Conservation (phyloP, 2,888 invertebrate genomes). For the Ochlodes sylvanus region DNA sequence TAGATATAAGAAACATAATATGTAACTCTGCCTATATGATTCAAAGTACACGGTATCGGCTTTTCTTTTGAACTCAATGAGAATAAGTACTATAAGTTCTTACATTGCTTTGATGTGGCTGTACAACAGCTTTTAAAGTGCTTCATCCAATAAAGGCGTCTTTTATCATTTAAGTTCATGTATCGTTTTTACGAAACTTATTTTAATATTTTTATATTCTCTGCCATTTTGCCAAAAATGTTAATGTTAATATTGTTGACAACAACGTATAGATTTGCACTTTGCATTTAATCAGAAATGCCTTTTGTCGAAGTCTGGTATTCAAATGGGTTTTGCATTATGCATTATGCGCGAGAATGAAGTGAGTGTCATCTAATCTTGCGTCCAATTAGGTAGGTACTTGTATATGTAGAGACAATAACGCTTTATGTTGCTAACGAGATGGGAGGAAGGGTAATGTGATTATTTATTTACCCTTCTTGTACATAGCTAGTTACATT, state of each 20-base stretch:
- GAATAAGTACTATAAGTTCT: too few relatives aligned
- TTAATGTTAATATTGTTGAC: background rate
- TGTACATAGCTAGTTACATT: background rate
- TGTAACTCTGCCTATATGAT: too few relatives aligned
- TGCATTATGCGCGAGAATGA: slow-evolving; percentile 29
- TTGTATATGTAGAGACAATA: background rate
- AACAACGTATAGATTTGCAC: background rate
- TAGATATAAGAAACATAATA: too few relatives aligned
- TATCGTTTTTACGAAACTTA: background rate
- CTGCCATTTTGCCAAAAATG: background rate
- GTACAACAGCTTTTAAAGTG: background rate
- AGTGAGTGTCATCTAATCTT: slow-evolving; percentile 31
- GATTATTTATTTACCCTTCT: background rate
- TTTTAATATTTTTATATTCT: background rate
- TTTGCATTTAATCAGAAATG: slow-evolving; percentile 12
- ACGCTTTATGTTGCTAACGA: background rate
- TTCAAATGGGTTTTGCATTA: slow-evolving; percentile 19
- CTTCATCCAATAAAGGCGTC: background rate
- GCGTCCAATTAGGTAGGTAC: slow-evolving; percentile 27
- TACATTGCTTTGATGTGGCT: background rate
- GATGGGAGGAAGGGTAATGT: background rate
- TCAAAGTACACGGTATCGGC: too few relatives aligned
- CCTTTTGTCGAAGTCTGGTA: slow-evolving; percentile 6
- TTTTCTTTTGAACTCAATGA: too few relatives aligned
- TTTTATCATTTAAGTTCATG: background rate